Evolutionary conservation across 2,797 vertebrate genomes (phyloP).

Genomic region (Sebastes melanostomus): DNA sequence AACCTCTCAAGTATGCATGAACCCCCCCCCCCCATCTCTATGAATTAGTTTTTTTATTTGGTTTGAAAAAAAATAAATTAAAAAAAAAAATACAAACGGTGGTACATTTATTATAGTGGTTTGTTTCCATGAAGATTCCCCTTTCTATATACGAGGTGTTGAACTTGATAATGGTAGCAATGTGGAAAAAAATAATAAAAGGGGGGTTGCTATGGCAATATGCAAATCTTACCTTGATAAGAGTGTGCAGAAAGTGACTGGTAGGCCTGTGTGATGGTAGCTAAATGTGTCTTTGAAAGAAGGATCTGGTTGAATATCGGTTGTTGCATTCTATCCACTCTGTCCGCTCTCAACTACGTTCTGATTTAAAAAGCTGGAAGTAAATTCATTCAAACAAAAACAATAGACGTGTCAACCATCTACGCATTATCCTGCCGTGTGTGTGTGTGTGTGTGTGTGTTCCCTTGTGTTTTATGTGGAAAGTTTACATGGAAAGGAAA

Average conservation of each 20-base stretch:
- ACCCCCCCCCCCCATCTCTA: slow-evolving; percentile 30
- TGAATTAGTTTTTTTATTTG: slow-evolving; percentile 65
- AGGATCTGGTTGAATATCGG: slow-evolving; percentile 66
- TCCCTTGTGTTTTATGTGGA: background rate
- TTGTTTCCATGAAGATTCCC: slow-evolving; percentile 74
- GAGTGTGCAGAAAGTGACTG: slow-evolving; percentile 60
- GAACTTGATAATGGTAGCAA: slow-evolving; percentile 80
- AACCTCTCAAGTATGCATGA: slow-evolving; percentile 76
- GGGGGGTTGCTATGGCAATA: slow-evolving; percentile 76
- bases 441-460: background rate
- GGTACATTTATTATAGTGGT: slow-evolving; percentile 78
- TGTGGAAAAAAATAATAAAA: slow-evolving; percentile 64
- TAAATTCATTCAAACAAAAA: slow-evolving; percentile 80
- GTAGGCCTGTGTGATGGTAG: slow-evolving; percentile 63
- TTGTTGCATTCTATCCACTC: slow-evolving; percentile 76
- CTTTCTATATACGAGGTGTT: slow-evolving; percentile 58
- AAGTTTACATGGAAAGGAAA: background rate
- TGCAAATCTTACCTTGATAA: slow-evolving; percentile 62
- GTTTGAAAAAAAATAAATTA: slow-evolving; percentile 34
- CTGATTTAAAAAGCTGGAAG: slow-evolving; percentile 77
- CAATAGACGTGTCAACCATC: slow-evolving; percentile 52
- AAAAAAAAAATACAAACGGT: slow-evolving; percentile 54
- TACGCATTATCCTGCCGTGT: slow-evolving; percentile 1
- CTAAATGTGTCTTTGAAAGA: slow-evolving; percentile 86
- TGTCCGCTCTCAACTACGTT: slow-evolving; percentile 76